Evolutionary conservation across 2,888 invertebrate species (phyloP).

Genomic region (Emmelina monodactyla): DNA sequence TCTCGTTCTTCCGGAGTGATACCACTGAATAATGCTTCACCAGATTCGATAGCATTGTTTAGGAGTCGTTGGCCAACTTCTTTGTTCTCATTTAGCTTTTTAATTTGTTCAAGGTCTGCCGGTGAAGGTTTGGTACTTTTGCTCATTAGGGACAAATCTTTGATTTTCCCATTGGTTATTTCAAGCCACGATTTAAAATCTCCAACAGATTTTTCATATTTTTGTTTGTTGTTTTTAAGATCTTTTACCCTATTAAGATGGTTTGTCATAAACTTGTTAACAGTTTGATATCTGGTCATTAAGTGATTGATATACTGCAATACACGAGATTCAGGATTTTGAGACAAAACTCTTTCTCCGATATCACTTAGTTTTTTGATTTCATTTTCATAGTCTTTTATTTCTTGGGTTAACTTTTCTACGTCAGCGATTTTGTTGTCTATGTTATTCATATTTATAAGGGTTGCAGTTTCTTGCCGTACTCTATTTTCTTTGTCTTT

Average conservation of each 20-base stretch:
- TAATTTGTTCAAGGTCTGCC: conserved; percentile 78
- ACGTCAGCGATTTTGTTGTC: conserved; percentile 75
- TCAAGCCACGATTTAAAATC: conserved; percentile 83
- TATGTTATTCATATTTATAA: conserved; percentile 73
- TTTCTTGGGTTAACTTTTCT: conserved; percentile 67
- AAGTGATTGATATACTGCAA: conserved; percentile 83
- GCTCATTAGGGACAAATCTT: conserved; percentile 75
- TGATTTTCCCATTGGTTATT: conserved; percentile 77
- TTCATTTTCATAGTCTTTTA: conserved; percentile 70
- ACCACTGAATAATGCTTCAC: conserved; percentile 87
- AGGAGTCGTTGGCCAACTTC: conserved; percentile 81
- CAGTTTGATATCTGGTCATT: conserved; percentile 76
- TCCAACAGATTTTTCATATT: conserved; percentile 70
- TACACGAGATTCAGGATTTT: conserved; percentile 84
- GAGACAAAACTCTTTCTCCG: conserved; percentile 75
- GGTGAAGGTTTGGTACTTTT: conserved; percentile 79
- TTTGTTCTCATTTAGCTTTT: conserved; percentile 74
- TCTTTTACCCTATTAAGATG: conserved; percentile 77
- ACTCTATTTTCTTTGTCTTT: conserved; percentile 81
- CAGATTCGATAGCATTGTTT: conserved; percentile 83
- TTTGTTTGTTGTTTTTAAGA: conserved; percentile 73
- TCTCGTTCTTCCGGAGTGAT: conserved; percentile 90
- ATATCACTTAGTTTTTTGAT: conserved; percentile 72
- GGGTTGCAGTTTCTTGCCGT: conserved; percentile 74
- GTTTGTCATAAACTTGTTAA: conserved; percentile 73